These are phyloP conservation scores for Polyommatus iphigenia DNA, from an alignment of 2,888 invertebrate genomes.

Conservation along the genomic window DNA sequence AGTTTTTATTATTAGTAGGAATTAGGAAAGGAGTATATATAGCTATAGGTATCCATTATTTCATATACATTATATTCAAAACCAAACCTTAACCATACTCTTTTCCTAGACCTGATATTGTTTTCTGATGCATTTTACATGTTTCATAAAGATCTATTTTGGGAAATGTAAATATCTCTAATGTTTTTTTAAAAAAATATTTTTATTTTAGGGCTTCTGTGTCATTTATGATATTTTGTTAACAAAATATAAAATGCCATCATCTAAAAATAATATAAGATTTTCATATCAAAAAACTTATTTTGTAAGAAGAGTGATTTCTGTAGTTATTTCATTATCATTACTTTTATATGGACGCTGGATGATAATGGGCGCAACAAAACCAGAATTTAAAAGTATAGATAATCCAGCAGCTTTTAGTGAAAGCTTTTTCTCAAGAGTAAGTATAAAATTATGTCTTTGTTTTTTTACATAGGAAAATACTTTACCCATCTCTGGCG, in stretches of 20 bases:
- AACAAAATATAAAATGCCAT: constrained; percentile 35
- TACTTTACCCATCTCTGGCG: too few relatives aligned
- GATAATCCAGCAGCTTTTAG: constrained; percentile 97
- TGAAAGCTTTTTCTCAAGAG: constrained; percentile 82
- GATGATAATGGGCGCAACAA: constrained; percentile 87
- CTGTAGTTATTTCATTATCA: constrained; percentile 72
- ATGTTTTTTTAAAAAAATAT: too few relatives aligned
- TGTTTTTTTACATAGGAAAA: too few relatives aligned
- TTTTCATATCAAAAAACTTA: constrained; percentile 11
- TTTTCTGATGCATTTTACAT: too few relatives aligned
- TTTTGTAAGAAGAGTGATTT: constrained; percentile 62
- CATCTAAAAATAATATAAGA: constrained; percentile 25
- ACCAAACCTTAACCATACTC: too few relatives aligned
- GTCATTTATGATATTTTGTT: constrained; percentile 83
- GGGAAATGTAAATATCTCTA: too few relatives aligned
- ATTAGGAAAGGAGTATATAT: too few relatives aligned
- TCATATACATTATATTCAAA: too few relatives aligned
- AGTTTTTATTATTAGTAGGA: too few relatives aligned
- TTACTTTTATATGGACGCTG: constrained; percentile 84
- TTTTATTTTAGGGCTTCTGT: constrained; percentile 80
- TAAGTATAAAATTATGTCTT: constrained; percentile 51
- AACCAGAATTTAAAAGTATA: constrained; percentile 89
- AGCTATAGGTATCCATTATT: too few relatives aligned
- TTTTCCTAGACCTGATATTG: too few relatives aligned
- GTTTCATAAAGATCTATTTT: too few relatives aligned